Conservation (phyloP, 92 coral and sea anemone species). For the Plumapathes pennacea region DNA sequence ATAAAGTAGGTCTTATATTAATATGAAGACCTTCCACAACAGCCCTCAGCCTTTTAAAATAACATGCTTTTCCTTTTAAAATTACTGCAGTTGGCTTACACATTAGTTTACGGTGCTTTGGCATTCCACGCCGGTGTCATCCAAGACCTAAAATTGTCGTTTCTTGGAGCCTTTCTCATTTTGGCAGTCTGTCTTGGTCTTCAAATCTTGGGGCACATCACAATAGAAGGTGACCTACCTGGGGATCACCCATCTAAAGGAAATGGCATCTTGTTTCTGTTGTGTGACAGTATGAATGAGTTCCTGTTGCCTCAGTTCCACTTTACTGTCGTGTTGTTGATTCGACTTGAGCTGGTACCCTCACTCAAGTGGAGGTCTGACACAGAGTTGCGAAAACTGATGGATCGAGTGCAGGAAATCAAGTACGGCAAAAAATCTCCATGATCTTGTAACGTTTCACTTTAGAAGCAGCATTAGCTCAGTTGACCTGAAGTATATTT, state of each 20-base stretch:
- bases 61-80: too few species aligned
- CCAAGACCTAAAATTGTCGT: too few species aligned
- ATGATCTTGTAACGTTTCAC: slow-evolving; percentile 9
- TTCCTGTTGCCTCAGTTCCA: slow-evolving; percentile 77
- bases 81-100: slow-evolving; percentile 64
- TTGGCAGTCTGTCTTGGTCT: slow-evolving; percentile 53
- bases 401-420: slow-evolving; percentile 59
- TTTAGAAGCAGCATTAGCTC: too few species aligned
- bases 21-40: too few species aligned
- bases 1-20: too few species aligned
- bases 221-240: slow-evolving; percentile 61
- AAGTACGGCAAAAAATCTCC: slow-evolving; percentile 75
- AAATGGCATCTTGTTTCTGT: slow-evolving; percentile 62
- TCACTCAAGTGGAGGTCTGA: slow-evolving; percentile 94
- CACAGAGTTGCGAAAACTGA: slow-evolving; percentile 73
- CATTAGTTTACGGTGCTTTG: slow-evolving; percentile 59
- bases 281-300: slow-evolving; percentile 65
- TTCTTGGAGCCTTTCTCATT: slow-evolving; percentile 48
- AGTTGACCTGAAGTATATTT: too few species aligned
- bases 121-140: slow-evolving; percentile 67
- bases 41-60: neutral
- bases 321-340: slow-evolving; percentile 67
- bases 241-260: slow-evolving; percentile 58
- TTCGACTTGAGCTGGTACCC: slow-evolving; percentile 76
- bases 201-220: slow-evolving; percentile 59